Evolutionary conservation across 2,797 vertebrate genomes (phyloP).

Genomic region (Loris lydekkerianus): DNA sequence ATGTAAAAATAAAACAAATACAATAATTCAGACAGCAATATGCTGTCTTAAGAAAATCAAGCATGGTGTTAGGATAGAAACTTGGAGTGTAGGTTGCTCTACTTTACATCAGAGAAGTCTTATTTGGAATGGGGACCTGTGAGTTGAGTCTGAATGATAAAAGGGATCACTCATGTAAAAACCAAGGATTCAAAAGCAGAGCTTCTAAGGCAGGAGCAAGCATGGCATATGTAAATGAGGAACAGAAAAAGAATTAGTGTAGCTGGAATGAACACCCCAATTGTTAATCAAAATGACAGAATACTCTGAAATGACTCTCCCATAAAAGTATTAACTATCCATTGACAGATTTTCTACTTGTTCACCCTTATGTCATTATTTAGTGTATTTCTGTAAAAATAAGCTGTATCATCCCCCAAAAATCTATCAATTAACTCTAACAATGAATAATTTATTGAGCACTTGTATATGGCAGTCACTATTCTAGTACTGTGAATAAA

Average conservation of each 20-base stretch:
- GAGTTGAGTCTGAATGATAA: not conserved
- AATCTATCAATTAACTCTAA: not conserved
- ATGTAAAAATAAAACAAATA: not conserved
- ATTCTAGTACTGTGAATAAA: not conserved
- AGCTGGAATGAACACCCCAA: not conserved
- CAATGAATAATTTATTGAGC: not conserved
- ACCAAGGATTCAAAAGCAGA: not conserved
- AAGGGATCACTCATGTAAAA: not conserved
- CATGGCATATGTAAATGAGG: not conserved
- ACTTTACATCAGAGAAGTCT: not conserved
- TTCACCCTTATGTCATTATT: not conserved
- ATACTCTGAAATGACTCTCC: not conserved
- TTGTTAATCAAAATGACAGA: not conserved
- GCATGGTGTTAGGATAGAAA: not conserved
- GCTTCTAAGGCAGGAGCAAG: not conserved
- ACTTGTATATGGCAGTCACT: not conserved
- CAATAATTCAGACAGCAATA: not conserved
- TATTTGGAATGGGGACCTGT: not conserved
- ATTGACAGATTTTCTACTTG: not conserved
- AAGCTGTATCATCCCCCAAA: not conserved
- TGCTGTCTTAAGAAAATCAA: not conserved
- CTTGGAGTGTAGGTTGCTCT: not conserved
- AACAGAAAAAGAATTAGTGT: not conserved
- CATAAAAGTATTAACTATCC: not conserved
- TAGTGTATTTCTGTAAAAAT: not conserved